Evolutionary conservation across 2,113 vertebrate genomes (phyloP).

Genomic region (Callaeas wilsoni): DNA sequence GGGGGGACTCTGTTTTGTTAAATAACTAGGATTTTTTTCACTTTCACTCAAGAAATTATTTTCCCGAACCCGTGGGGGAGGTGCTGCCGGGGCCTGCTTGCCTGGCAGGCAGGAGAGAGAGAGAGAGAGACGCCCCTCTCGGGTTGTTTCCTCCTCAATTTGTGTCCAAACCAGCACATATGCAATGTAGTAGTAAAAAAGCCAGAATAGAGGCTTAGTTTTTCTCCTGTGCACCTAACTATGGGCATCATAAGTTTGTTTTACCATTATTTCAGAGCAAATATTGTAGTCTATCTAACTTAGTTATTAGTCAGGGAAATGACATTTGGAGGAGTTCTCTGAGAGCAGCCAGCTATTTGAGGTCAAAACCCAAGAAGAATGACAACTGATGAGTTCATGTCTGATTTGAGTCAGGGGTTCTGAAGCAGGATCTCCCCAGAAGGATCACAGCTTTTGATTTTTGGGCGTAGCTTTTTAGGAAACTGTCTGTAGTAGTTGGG

Average conservation of each 20-base stretch:
- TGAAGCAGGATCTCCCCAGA: background rate
- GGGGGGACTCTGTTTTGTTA: too few species aligned
- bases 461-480: background rate
- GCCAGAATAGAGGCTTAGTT: background rate
- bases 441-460: background rate
- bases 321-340: background rate
- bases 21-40: too few species aligned
- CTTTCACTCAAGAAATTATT: too few species aligned
- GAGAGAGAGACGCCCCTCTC: too few species aligned
- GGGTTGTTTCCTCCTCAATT: too few species aligned
- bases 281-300: background rate
- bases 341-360: background rate
- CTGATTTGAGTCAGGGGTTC: background rate
- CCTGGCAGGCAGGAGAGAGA: too few species aligned
- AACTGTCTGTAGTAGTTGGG: fast-evolving
- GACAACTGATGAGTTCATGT: background rate
- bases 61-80: too few species aligned
- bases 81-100: too few species aligned
- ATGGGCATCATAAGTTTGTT: background rate
- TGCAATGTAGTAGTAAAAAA: background rate
- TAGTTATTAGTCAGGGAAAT: background rate
- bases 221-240: background rate
- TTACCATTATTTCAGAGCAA: background rate
- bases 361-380: background rate
- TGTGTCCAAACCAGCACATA: too few species aligned